These are phyloP conservation scores for Drosophila recens DNA, from an alignment of 2,888 invertebrate species.

Conservation along the genomic window DNA sequence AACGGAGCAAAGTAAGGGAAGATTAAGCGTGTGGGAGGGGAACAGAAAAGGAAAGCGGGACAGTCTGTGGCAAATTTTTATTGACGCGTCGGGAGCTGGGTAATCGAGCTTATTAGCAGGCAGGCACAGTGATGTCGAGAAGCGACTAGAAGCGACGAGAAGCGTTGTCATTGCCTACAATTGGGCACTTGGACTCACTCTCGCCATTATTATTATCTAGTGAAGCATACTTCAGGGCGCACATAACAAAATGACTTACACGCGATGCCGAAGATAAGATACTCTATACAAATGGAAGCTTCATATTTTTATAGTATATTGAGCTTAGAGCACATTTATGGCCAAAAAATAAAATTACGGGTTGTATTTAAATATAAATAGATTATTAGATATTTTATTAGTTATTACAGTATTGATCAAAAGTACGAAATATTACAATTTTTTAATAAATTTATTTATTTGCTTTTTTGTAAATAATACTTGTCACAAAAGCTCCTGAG, in stretches of 20 bases:
- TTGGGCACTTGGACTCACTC: constrained; percentile 29
- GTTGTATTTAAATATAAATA: too few species aligned
- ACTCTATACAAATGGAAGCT: constrained; percentile 8
- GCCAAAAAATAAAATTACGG: background rate
- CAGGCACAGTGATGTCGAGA: constrained; percentile 18
- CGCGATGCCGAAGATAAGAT: constrained; percentile 8
- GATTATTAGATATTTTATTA: too few species aligned
- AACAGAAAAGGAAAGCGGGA: background rate
- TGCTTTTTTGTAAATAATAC: too few species aligned
- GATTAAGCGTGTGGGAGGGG: constrained; percentile 25
- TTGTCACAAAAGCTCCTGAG: too few species aligned
- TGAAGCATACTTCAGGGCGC: constrained; percentile 47
- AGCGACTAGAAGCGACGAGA: constrained; percentile 12
- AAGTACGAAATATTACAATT: too few species aligned
- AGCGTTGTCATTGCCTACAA: constrained; percentile 24
- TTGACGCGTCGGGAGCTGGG: constrained; percentile 62
- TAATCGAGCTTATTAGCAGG: constrained; percentile 72
- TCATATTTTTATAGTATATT: background rate
- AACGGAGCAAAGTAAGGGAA: constrained; percentile 5
- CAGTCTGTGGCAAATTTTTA: constrained; percentile 65
- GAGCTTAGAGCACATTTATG: background rate
- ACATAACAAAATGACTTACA: constrained; percentile 2
- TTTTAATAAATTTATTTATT: too few species aligned
- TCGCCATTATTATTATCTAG: constrained; percentile 65
- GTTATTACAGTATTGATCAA: too few species aligned